Percentiles rank a stretch among this genome's conserved stretches.
Evolutionary conservation across 2,113 vertebrate genomes (phyloP).

Genomic region (Pipra filicauda): DNA sequence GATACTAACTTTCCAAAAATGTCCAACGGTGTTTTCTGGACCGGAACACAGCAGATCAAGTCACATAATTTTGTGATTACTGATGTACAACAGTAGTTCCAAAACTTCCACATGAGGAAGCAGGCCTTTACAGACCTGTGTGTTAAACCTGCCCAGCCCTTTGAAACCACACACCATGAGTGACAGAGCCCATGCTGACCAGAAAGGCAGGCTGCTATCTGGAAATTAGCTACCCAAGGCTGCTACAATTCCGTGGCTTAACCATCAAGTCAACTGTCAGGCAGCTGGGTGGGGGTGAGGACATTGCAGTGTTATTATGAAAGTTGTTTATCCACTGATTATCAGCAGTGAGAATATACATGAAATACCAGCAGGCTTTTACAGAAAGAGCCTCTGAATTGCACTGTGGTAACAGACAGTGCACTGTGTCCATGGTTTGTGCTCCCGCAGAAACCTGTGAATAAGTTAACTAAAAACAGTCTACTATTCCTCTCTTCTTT

Average conservation of each 20-base stretch:
- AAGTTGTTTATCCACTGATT: slow-evolving; percentile 61
- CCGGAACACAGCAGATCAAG: neutral
- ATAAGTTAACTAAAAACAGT: neutral
- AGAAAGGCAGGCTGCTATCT: neutral
- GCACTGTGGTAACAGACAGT: neutral
- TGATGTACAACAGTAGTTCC: neutral
- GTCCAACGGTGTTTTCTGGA: neutral
- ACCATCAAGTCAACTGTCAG: slow-evolving; percentile 50
- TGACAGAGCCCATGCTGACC: neutral
- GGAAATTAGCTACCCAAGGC: neutral
- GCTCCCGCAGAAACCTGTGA: neutral
- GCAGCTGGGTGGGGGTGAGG: neutral
- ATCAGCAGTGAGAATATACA: slow-evolving; percentile 13
- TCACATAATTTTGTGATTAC: neutral
- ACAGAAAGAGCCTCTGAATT: slow-evolving; percentile 3
- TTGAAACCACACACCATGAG: neutral
- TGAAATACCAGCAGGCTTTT: slow-evolving; percentile 46
- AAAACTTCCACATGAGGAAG: neutral
- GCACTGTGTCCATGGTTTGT: neutral
- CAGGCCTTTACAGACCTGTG: neutral
- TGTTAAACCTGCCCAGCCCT: neutral
- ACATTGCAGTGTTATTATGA: slow-evolving; percentile 38
- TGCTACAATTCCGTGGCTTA: slow-evolving; percentile 7
- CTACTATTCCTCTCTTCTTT: neutral
- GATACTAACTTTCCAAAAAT: neutral